Evolutionary conservation across 2,113 vertebrate genomes (phyloP).

Genomic region (Poecile atricapillus): DNA sequence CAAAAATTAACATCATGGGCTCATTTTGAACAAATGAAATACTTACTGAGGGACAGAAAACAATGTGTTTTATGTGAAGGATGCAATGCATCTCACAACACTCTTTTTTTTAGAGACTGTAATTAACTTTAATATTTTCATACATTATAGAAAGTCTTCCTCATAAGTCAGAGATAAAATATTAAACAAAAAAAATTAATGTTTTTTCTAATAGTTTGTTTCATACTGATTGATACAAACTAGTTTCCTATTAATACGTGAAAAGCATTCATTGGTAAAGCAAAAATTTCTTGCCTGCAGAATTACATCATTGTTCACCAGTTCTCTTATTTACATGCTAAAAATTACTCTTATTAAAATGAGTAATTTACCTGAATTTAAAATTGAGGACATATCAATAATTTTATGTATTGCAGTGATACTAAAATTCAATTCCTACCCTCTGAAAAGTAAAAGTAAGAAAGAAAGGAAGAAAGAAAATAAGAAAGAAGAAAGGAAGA

Average conservation of each 20-base stretch:
- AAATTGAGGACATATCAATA: neutral
- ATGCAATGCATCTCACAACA: neutral
- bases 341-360: neutral
- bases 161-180: neutral
- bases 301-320: neutral
- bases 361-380: neutral
- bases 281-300: neutral
- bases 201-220: neutral
- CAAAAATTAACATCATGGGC: neutral
- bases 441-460: neutral
- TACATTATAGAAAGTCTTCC: neutral
- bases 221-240: neutral
- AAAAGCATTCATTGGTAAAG: neutral
- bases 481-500: too few species aligned
- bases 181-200: neutral
- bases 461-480: too few species aligned
- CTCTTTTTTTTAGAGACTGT: neutral
- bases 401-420: neutral
- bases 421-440: neutral
- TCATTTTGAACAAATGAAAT: conserved; percentile 10
- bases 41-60: conserved; percentile 5
- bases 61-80: neutral
- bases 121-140: conserved; percentile 3
- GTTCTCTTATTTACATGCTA: neutral
- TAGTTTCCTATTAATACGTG: neutral